A percentile compares a stretch with the other conserved stretches of the same genome.
These are phyloP conservation scores for Drosophila repleta DNA, from an alignment of 1,140 invertebrate species.

Conservation along the genomic window DNA sequence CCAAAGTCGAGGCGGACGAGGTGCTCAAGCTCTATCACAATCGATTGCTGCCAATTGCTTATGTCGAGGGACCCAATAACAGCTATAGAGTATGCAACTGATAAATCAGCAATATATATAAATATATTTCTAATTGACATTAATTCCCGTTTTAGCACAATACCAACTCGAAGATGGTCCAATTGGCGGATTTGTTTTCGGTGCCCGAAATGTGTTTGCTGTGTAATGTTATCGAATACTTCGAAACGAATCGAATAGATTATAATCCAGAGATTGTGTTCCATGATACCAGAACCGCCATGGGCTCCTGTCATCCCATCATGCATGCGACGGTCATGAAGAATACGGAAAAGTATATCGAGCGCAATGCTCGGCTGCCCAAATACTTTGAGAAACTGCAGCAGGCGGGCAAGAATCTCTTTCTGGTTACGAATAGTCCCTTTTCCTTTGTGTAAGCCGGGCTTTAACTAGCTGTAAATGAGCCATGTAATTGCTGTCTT, in stretches of 20 bases:
- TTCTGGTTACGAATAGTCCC: constrained; percentile 98
- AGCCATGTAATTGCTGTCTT: constrained; percentile 46
- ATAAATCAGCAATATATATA: neutral
- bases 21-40: constrained; percentile 94
- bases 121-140: neutral
- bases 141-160: constrained; percentile 84
- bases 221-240: constrained; percentile 97
- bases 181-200: constrained; percentile 98
- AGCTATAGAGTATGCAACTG: constrained; percentile 60
- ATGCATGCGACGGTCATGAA: constrained; percentile 95
- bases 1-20: constrained; percentile 92
- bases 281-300: constrained; percentile 96
- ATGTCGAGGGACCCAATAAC: constrained; percentile 89
- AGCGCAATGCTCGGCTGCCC: constrained; percentile 90
- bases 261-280: constrained; percentile 98
- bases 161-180: constrained; percentile 93
- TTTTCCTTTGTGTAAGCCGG: constrained; percentile 96
- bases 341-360: constrained; percentile 92
- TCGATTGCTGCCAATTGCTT: constrained; percentile 92
- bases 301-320: constrained; percentile 94
- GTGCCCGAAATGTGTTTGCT: constrained; percentile 97
- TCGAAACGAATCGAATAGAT: constrained; percentile 94
- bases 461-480: too few species aligned
- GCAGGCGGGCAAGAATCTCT: constrained; percentile 93
- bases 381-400: constrained; percentile 91